Evolutionary conservation across 2,797 vertebrate genomes (phyloP).

Genomic region (Borostomias antarcticus): DNA sequence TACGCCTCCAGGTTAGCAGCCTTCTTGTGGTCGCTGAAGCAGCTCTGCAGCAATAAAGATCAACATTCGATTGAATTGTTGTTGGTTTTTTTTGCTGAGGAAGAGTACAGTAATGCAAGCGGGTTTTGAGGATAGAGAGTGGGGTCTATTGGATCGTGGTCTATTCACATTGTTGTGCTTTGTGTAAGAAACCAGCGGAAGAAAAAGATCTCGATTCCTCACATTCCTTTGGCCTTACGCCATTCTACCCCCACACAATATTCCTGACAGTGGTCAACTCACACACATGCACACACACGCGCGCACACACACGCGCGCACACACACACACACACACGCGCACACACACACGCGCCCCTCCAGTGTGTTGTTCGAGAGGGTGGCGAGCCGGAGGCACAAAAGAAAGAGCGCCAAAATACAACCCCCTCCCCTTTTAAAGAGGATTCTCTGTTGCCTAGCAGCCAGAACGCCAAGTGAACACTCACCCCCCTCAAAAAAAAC

Average conservation of each 20-base stretch:
- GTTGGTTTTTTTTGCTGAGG: too few species aligned
- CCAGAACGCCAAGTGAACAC: conserved; percentile 50
- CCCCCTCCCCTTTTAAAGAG: conserved; percentile 35
- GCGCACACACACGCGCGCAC: conserved; percentile 13
- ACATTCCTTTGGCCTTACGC: conserved; percentile 67
- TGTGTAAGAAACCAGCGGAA: not conserved
- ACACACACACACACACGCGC: conserved; percentile 23
- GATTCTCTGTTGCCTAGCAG: conserved; percentile 70
- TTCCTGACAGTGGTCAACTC: conserved; percentile 30
- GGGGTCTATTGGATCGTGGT: too few species aligned
- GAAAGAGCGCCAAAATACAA: conserved; percentile 35
- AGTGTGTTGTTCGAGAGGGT: conserved; percentile 36
- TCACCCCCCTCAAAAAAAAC: conserved; percentile 5
- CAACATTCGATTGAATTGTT: conserved; percentile 2
- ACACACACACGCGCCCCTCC: conserved; percentile 20
- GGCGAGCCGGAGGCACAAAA: conserved; percentile 52
- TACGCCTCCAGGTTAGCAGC: conserved; percentile 89
- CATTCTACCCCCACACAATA: conserved; percentile 29
- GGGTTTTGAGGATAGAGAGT: too few species aligned
- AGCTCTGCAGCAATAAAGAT: conserved; percentile 70
- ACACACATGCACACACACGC: conserved; percentile 14
- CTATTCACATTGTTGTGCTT: not conserved
- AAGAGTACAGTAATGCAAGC: too few species aligned
- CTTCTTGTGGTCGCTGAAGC: conserved; percentile 86
- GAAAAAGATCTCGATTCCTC: conserved; percentile 50